Evolutionary conservation across 2,797 vertebrate genomes (phyloP).

Genomic region (Crenichthys baileyi): DNA sequence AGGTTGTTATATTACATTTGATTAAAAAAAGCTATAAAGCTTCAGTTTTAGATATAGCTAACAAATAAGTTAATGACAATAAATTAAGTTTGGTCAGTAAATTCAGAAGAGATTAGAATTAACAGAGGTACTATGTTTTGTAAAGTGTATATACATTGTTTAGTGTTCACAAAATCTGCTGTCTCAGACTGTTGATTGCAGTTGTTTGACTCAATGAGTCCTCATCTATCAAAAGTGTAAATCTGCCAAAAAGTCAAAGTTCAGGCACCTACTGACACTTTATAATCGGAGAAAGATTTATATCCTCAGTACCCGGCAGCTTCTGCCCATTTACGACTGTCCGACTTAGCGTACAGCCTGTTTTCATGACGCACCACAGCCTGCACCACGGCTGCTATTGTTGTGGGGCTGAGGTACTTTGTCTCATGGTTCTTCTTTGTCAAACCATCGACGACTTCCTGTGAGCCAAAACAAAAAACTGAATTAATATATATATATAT

Average conservation of each 20-base stretch:
- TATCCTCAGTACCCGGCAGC: slow-evolving; percentile 80
- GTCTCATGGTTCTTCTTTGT: slow-evolving; percentile 76
- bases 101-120: slow-evolving; percentile 1
- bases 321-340: slow-evolving; percentile 80
- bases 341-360: slow-evolving; percentile 78
- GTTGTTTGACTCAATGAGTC: slow-evolving; percentile 5
- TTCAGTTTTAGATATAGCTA: background rate
- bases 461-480: slow-evolving; percentile 14
- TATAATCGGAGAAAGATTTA: slow-evolving; percentile 22
- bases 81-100: slow-evolving; percentile 17
- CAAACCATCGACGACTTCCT: slow-evolving; percentile 75
- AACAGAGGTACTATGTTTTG: slow-evolving; percentile 2
- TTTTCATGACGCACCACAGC: slow-evolving; percentile 68
- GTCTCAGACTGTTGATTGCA: background rate
- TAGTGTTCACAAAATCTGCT: slow-evolving; percentile 2
- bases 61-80: slow-evolving; percentile 3
- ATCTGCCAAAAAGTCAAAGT: slow-evolving; percentile 15
- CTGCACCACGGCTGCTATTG: slow-evolving; percentile 74
- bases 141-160: background rate
- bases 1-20: background rate
- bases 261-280: slow-evolving; percentile 15
- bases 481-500: too few relatives aligned
- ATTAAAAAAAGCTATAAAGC: background rate
- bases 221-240: slow-evolving; percentile 13
- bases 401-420: slow-evolving; percentile 25